Conservation (phyloP, 2,113 vertebrate genomes). For the Machaerirhynchus nigripectus region DNA sequence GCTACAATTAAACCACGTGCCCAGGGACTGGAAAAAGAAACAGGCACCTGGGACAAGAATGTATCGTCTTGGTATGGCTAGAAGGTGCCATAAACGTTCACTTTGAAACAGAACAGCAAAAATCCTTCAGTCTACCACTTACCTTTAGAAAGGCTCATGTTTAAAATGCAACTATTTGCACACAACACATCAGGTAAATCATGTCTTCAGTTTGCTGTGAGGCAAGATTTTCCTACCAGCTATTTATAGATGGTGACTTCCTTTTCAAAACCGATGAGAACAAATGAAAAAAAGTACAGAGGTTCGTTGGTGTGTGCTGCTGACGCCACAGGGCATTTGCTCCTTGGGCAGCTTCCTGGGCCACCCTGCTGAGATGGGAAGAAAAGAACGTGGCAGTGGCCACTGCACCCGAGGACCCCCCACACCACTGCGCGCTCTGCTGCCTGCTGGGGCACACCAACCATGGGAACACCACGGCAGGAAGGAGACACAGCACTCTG, state of each 20-base stretch:
- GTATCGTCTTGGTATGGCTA: not conserved
- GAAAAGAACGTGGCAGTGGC: not conserved
- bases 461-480: not conserved
- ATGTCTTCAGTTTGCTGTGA: not conserved
- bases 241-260: not conserved
- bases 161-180: not conserved
- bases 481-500: fast-evolving
- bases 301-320: not conserved
- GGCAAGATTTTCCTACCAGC: not conserved
- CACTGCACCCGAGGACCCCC: not conserved
- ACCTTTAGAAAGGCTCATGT: not conserved
- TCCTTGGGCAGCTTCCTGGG: not conserved
- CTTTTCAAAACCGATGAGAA: not conserved
- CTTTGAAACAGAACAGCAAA: not conserved
- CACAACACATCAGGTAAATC: not conserved
- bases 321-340: not conserved
- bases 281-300: not conserved
- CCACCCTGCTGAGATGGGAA: not conserved
- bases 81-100: not conserved
- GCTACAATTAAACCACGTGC: not conserved
- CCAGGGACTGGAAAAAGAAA: not conserved
- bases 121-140: not conserved
- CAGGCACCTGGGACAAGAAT: not conserved
- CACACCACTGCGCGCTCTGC: fast-evolving
- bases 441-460: not conserved